Evolutionary conservation across 1,140 invertebrate species (phyloP), one percentile per base, ranked within the genome.

Genomic region (Dendrolimus kikuchii): DNA sequence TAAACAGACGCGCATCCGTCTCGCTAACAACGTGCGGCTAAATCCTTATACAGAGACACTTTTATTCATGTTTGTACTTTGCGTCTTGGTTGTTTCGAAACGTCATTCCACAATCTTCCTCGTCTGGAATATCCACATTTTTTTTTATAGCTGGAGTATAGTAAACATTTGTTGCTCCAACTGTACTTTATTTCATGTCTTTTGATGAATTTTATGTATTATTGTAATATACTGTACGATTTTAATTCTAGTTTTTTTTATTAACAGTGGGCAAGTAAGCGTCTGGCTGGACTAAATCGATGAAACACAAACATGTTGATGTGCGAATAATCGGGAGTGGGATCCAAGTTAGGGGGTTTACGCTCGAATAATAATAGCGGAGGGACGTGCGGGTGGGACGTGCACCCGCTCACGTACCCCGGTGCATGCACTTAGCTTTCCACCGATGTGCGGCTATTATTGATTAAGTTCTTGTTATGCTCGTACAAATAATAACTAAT

Each of bases 221-320:
- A 23, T 23, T 23, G 23, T 23, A 23, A 23, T 23, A 23, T 23
- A 2, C 23, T 23, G 7, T 6, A 5, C 38, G 9, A 37, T 40
- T 5, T 49, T 38, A 5, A n/a, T 38, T 38, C 5, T 38, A 7
- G 45, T 51, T 42, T 40, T 48, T 47, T 8, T 5, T 38, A 50
- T 37, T 5, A 49, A 41, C 46, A 23, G 23, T 43, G 10, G 41
- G 7, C 38, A 10, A 41, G 38, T 23, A 37, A 57, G 62, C 71
- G 71, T 71, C 64, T 68, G 64, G 60, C 68, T 52, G 52, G 49
- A 49, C 53, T 49, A 75, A 85, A 85, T 82, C 81, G 81, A 82
- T 85, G 77, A 71, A 77, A 78, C 62, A 72, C 76, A 78, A 78
- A 81, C 77, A 85, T 72, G 76, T 76, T 80, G 77, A 81, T 82